phyloP scores from a whole-genome alignment of 2,113 vertebrate species.

The Sylvilagus bachmani region DNA sequence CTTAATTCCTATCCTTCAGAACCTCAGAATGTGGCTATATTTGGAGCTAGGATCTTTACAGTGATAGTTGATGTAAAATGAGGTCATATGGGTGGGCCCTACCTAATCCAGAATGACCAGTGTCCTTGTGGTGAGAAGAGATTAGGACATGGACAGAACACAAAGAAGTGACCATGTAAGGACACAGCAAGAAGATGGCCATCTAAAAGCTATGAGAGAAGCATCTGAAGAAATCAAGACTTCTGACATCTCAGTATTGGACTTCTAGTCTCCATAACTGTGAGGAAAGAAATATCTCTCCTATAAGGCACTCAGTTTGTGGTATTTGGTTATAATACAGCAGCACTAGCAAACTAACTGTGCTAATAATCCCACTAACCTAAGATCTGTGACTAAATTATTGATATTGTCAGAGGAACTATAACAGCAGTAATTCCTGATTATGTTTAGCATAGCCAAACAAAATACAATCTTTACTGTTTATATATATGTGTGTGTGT shows the following conservation, averaged over 20 bases:
- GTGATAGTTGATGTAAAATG: background rate
- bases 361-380: background rate
- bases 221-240: background rate
- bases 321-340: conserved; percentile 12
- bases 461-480: background rate
- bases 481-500: background rate
- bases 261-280: conserved; percentile 1
- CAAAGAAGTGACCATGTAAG: background rate
- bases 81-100: background rate
- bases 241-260: background rate
- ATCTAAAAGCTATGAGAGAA: background rate
- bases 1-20: background rate
- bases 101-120: background rate
- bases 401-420: background rate
- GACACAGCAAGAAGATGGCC: background rate
- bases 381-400: background rate
- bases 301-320: background rate
- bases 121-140: background rate
- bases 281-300: background rate
- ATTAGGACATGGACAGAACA: background rate
- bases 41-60: conserved; percentile 17
- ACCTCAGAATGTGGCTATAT: conserved; percentile 22
- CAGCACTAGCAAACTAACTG: background rate
- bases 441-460: conserved; percentile 4
- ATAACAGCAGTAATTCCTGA: conserved; percentile 34